These are phyloP conservation scores for Lasioglossum lativentre DNA, from an alignment of 2,888 invertebrate species.

Conservation along the genomic window DNA sequence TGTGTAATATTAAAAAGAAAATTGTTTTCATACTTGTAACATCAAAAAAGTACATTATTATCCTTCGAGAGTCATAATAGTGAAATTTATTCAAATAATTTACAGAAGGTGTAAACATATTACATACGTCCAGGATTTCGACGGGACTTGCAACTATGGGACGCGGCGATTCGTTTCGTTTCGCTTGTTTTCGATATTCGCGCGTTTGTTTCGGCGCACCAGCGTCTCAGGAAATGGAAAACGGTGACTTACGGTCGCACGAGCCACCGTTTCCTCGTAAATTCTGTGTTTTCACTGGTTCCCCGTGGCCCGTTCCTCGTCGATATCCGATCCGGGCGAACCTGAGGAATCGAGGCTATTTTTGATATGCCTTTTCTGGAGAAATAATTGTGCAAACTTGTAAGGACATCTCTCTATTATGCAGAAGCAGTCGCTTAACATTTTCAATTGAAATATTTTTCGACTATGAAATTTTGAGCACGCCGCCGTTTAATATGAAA, in stretches of 20 bases:
- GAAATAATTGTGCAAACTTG: neutral
- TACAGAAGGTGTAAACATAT: neutral
- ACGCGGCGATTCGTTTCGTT: neutral
- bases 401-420: neutral
- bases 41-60: too few relatives aligned
- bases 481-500: too few relatives aligned
- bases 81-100: too few relatives aligned
- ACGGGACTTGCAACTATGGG: neutral
- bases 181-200: constrained; percentile 2
- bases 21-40: too few relatives aligned
- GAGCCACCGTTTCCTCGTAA: constrained; percentile 1
- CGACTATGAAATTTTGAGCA: too few relatives aligned
- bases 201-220: constrained; percentile 17
- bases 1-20: too few relatives aligned
- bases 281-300: constrained; percentile 4
- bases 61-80: too few relatives aligned
- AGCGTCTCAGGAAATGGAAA: constrained; percentile 43
- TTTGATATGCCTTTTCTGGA: neutral
- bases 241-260: constrained; percentile 18
- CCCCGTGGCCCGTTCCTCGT: neutral
- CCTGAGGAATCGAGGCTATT: neutral
- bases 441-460: too few relatives aligned
- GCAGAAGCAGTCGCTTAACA: neutral
- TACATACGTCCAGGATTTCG: neutral
- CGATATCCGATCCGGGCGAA: constrained; percentile 31